Percentiles rank a stretch among this genome's conserved stretches.
These are phyloP conservation scores for Grallaria varia DNA, from an alignment of 2,113 vertebrate genomes.

Conservation along the genomic window DNA sequence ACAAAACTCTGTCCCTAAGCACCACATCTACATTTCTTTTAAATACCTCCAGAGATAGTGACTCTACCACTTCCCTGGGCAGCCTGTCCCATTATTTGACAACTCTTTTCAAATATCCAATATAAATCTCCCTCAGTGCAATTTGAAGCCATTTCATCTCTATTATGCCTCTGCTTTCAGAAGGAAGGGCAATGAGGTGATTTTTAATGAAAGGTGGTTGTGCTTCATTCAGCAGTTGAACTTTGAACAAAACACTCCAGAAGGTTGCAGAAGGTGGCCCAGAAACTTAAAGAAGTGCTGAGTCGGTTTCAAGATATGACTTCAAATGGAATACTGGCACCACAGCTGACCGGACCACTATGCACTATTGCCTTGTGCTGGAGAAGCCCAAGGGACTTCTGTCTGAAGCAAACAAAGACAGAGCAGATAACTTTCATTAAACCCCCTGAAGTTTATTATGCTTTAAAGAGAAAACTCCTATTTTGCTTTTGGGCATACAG, in stretches of 20 bases:
- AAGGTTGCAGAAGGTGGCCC: not conserved
- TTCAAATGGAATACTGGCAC: not conserved
- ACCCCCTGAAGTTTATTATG: not conserved
- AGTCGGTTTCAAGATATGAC: not conserved
- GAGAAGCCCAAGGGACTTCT: not conserved
- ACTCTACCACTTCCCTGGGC: not conserved
- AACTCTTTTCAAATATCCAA: not conserved
- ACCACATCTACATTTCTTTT: rapidly evolving
- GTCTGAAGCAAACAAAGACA: not conserved
- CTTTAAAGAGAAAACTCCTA: not conserved
- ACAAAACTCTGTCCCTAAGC: not conserved
- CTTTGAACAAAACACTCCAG: not conserved
- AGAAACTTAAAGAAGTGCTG: not conserved
- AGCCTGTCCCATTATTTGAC: not conserved
- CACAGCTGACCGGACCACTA: not conserved
- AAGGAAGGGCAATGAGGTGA: not conserved
- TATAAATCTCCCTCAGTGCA: not conserved
- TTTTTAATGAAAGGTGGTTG: not conserved
- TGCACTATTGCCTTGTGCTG: not conserved
- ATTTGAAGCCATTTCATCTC: not conserved
- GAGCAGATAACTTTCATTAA: not conserved
- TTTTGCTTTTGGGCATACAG: rapidly evolving
- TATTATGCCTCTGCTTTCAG: not conserved
- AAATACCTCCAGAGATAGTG: not conserved
- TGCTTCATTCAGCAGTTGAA: not conserved